phyloP scores from a whole-genome alignment of 1,140 invertebrate species.

The Cryptotermes secundus region DNA sequence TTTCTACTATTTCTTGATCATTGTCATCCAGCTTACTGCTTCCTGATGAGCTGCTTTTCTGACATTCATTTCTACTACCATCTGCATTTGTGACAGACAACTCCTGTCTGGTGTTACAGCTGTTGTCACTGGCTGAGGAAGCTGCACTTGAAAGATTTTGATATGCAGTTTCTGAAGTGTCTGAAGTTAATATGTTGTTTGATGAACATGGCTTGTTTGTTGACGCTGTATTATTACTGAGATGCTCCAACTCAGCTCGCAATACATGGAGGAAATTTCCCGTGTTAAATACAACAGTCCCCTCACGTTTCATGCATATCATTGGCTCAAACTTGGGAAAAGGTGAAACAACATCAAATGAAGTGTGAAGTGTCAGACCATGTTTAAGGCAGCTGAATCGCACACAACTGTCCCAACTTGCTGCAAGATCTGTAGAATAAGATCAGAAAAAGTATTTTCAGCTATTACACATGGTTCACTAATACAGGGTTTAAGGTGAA shows the following conservation, averaged over 20 bases:
- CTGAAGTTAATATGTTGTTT: no score
- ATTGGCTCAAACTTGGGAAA: constrained; percentile 63
- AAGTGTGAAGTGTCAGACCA: constrained; percentile 67
- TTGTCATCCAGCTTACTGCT: not conserved
- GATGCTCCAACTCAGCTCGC: constrained; percentile 52
- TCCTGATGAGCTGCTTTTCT: no score
- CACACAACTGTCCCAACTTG: constrained; percentile 59
- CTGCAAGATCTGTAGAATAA: constrained; percentile 52
- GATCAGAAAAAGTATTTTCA: constrained; percentile 22
- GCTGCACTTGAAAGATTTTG: not conserved
- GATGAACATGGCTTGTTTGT: not conserved
- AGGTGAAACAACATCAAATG: constrained; percentile 66
- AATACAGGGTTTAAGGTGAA: no score
- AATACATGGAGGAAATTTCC: constrained; percentile 70
- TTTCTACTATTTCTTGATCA: not conserved
- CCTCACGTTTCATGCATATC: constrained; percentile 62
- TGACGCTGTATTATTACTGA: not conserved
- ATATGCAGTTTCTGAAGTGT: not conserved
- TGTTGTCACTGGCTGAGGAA: no score
- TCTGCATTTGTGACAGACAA: not conserved
- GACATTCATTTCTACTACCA: no score
- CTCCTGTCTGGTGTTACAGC: not conserved
- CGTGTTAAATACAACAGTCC: constrained; percentile 68
- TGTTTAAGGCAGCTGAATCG: constrained; percentile 63
- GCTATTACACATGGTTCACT: not conserved